Base-by-base conservation (phyloP, 2,888 invertebrate species). In the Plutella xylostella region DNA sequence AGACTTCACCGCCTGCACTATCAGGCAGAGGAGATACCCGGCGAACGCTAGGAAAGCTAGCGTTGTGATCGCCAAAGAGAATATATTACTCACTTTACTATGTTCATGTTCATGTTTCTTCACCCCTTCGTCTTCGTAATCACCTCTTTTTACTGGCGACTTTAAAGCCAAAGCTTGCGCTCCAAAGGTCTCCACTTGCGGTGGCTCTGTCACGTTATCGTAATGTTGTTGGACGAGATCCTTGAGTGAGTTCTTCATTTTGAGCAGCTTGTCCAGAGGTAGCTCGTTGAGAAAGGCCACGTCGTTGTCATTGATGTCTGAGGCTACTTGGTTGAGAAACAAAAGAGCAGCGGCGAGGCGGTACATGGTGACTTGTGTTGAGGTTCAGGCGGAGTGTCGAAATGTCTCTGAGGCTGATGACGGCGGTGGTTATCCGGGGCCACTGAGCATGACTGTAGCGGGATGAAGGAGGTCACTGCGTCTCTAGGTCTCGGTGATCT, bases 1-100 rank as follows among this genome's bases (percentile, higher is more conserved):
- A 17, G 87, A 85, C 59, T 88, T 90, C 43, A 93, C 87, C 0
- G 92, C 91, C 57, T 91, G 90, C 20, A 92, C 89, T 43, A 93
- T 89, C 39, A 94, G 74, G 56, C 92, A 92, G 1, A 94, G 65
- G 17, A 94, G 72, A 61, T 94, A 94, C 1, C 93, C 94, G 0
- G 93, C 94, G 58, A 94, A 94, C 0, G 94, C 94, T 6, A 94
- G 71, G 71, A 94, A 94, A 0, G 94, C 90, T 43, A 94, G 70
- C 0, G 92, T 88, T 0, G 93, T 93, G 9, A 94, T 86, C 0
- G 93, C 90, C 53, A 91, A 83, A 50, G 93, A 90, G 59, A 94
- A 93, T 42, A 93, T 86, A 38, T 89, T 89, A 52, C 90, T 89
- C 41, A 93, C 79, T 64, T 90, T 90, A 3, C 87, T 86, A 20